phyloP scores from a whole-genome alignment of 2,113 vertebrate genomes.

The Lepisosteus osseus region DNA sequence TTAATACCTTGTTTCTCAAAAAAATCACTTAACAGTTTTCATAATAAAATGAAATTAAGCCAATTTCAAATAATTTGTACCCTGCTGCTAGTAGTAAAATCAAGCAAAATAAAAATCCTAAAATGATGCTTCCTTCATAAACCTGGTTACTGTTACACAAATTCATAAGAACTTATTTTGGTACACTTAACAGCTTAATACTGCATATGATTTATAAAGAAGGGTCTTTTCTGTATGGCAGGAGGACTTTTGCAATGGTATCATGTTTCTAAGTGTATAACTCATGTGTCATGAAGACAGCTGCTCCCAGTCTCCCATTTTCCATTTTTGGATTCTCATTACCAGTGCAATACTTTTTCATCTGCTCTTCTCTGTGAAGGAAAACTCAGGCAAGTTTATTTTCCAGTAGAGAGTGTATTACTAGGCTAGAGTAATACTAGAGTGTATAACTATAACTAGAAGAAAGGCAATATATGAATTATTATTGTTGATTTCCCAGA shows the following conservation, averaged over 20 bases:
- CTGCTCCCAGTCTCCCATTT: slow-evolving; percentile 48
- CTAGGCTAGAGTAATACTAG: not conserved
- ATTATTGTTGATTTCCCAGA: not conserved
- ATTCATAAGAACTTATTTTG: slow-evolving; percentile 35
- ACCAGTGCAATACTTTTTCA: not conserved
- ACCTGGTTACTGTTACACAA: not conserved
- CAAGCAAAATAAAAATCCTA: not conserved
- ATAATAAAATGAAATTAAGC: too few relatives aligned
- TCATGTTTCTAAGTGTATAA: slow-evolving; percentile 48
- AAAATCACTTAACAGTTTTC: too few relatives aligned
- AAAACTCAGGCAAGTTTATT: not conserved
- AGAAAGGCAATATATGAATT: not conserved
- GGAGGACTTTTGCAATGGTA: slow-evolving; percentile 45
- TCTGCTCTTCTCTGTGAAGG: not conserved
- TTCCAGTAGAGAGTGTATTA: not conserved
- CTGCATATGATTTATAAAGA: slow-evolving; percentile 38
- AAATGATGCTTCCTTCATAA: not conserved
- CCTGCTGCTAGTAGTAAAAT: too few relatives aligned
- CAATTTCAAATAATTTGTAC: too few relatives aligned
- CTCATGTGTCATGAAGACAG: slow-evolving; percentile 57
- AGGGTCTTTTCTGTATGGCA: slow-evolving; percentile 40
- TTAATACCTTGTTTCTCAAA: too few relatives aligned
- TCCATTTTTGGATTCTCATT: slow-evolving; percentile 8
- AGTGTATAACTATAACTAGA: not conserved
- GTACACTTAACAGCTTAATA: slow-evolving; percentile 21